These are phyloP conservation scores for Scaptomyza cyrtandrae DNA, from an alignment of 2,888 invertebrate species.

Conservation along the genomic window DNA sequence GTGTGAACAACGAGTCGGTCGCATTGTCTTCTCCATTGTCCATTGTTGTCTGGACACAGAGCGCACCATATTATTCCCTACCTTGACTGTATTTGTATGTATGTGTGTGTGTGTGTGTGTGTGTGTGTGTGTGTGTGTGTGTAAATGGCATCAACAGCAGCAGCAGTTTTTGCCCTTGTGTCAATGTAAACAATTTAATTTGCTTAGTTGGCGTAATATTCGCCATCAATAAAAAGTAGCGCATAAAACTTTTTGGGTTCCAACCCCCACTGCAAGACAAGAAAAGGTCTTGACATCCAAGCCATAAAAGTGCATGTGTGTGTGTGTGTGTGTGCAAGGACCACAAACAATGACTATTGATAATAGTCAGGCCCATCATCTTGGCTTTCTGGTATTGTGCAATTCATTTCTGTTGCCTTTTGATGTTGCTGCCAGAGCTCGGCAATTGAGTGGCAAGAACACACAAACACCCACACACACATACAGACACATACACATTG, in stretches of 20 bases:
- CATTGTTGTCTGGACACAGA: constrained; percentile 57
- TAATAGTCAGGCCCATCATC: constrained; percentile 43
- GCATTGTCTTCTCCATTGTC: constrained; percentile 39
- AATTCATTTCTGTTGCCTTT: constrained; percentile 16
- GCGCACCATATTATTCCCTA: constrained; percentile 30
- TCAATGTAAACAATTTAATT: constrained; percentile 78
- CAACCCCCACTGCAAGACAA: background rate
- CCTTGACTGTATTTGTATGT: constrained; percentile 46
- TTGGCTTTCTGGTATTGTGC: constrained; percentile 37
- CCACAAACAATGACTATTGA: constrained; percentile 72
- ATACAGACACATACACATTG: constrained; percentile 12
- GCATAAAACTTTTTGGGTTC: constrained; percentile 25
- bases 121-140: background rate
- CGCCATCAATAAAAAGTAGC: constrained; percentile 72
- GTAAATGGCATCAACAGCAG: constrained; percentile 10
- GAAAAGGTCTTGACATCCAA: constrained; percentile 31
- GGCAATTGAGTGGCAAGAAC: constrained; percentile 56
- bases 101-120: no score
- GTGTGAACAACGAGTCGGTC: constrained; percentile 16
- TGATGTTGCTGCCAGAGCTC: constrained; percentile 30
- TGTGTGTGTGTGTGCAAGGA: constrained; percentile 30
- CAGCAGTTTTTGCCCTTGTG: constrained; percentile 27
- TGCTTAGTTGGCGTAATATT: constrained; percentile 80
- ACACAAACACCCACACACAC: constrained; percentile 34
- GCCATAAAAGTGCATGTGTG: constrained; percentile 3